These are phyloP conservation scores for Anolis apletophallus DNA, from an alignment of 2,797 vertebrate genomes.

Conservation along the genomic window DNA sequence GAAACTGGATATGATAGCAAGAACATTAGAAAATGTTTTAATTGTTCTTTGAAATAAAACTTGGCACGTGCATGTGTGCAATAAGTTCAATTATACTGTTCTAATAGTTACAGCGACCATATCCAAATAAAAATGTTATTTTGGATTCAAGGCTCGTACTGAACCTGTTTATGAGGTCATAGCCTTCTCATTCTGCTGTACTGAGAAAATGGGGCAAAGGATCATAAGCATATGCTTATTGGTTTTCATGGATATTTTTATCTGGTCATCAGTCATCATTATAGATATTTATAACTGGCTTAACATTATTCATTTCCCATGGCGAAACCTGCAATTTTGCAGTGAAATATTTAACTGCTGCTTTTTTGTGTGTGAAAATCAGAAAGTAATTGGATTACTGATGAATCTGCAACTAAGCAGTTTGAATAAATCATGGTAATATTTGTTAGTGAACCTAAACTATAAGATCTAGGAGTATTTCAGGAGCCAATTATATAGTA, in stretches of 20 bases:
- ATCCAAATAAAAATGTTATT: conserved; percentile 6
- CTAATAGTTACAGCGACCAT: neutral
- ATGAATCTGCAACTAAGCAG: neutral
- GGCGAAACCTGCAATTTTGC: neutral
- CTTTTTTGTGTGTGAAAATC: neutral
- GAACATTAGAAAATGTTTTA: neutral
- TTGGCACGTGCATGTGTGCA: neutral
- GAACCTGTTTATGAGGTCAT: neutral
- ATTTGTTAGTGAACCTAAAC: conserved; percentile 33
- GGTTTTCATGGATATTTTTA: neutral
- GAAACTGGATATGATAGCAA: neutral
- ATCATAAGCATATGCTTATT: neutral
- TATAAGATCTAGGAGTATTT: conserved; percentile 12
- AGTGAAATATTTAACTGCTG: neutral
- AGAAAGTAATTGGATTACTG: conserved; percentile 19
- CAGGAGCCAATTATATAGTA: neutral
- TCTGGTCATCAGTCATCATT: conserved; percentile 28
- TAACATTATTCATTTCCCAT: neutral
- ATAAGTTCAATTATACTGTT: neutral
- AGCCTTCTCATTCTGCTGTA: neutral
- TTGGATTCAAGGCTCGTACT: neutral
- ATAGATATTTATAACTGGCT: conserved; percentile 19
- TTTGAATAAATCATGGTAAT: conserved; percentile 26
- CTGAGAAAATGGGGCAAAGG: neutral
- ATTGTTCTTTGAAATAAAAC: neutral